A percentile compares a stretch with the other conserved stretches of the same genome.
phyloP scores from a whole-genome alignment of 2,888 invertebrate species.

The Heteromurus nitidus region DNA sequence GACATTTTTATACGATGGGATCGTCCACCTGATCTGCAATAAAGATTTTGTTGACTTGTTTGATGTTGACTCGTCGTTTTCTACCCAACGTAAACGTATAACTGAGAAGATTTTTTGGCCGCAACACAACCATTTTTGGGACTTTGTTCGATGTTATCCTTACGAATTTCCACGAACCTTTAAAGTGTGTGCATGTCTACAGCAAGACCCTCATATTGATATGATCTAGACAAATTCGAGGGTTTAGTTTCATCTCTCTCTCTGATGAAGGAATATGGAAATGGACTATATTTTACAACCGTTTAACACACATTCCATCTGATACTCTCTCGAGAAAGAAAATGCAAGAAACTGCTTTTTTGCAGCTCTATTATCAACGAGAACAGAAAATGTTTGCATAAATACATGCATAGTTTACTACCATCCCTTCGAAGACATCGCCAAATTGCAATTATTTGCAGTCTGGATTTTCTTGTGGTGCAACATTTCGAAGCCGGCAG shows the following conservation, averaged over 20 bases:
- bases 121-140: slow-evolving; percentile 52
- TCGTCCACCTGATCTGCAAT: slow-evolving; percentile 35
- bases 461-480: slow-evolving; percentile 57
- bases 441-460: slow-evolving; percentile 42
- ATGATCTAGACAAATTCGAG: slow-evolving; percentile 51
- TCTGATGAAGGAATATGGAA: background rate
- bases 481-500: slow-evolving; percentile 43
- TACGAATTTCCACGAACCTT: no score
- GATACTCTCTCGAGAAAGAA: background rate
- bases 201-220: background rate
- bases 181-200: slow-evolving; percentile 40
- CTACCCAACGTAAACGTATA: no score
- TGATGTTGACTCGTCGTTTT: no score
- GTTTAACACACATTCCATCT: background rate
- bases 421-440: background rate
- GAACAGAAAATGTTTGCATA: slow-evolving; percentile 1
- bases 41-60: slow-evolving; percentile 37
- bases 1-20: slow-evolving; percentile 27
- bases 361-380: background rate
- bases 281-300: slow-evolving; percentile 22
- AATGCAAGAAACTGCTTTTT: background rate
- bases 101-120: no score
- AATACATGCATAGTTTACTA: slow-evolving; percentile 3
- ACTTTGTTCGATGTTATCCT: no score
- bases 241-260: slow-evolving; percentile 6